These are phyloP conservation scores for Nematopogon swammerdamellus DNA, from an alignment of 2,888 invertebrate genomes.

Conservation along the genomic window DNA sequence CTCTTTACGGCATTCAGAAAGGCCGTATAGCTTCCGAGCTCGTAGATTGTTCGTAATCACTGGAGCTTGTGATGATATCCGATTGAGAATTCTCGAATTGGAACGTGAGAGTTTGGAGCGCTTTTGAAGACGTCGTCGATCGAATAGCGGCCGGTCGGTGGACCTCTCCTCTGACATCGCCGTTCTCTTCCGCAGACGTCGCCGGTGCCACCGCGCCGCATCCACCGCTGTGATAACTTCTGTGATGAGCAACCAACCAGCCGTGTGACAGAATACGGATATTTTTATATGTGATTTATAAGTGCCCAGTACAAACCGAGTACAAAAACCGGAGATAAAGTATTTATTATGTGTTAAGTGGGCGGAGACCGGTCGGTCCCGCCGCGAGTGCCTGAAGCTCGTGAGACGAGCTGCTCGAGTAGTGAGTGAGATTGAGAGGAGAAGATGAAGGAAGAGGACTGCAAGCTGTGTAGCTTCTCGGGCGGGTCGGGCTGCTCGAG, in stretches of 20 bases:
- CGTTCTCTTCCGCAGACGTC: constrained; percentile 3
- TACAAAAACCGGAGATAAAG: constrained; percentile 46
- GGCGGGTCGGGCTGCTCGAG: constrained; percentile 35
- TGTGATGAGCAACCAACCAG: constrained; percentile 49
- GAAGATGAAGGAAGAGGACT: constrained; percentile 48
- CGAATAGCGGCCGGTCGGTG: neutral
- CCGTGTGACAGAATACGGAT: constrained; percentile 25
- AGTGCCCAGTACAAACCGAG: constrained; percentile 57
- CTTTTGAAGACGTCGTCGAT: no score
- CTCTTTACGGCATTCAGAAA: no score
- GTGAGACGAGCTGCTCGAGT: neutral
- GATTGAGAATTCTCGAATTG: no score
- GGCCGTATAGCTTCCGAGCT: no score
- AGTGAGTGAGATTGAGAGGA: neutral
- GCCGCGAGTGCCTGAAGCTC: neutral
- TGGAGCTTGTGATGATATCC: no score
- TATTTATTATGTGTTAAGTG: constrained; percentile 18
- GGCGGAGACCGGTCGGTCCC: neutral
- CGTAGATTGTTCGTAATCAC: no score
- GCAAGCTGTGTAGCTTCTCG: constrained; percentile 46
- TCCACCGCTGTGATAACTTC: constrained; percentile 43
- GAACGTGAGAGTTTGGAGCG: neutral
- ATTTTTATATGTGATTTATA: constrained; percentile 56
- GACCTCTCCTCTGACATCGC: neutral
- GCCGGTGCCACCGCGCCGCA: constrained; percentile 22